Evolutionary conservation across 1,140 invertebrate genomes (phyloP), one percentile per base, ranked within the genome.

Genomic region (Pogonus chalceus): DNA sequence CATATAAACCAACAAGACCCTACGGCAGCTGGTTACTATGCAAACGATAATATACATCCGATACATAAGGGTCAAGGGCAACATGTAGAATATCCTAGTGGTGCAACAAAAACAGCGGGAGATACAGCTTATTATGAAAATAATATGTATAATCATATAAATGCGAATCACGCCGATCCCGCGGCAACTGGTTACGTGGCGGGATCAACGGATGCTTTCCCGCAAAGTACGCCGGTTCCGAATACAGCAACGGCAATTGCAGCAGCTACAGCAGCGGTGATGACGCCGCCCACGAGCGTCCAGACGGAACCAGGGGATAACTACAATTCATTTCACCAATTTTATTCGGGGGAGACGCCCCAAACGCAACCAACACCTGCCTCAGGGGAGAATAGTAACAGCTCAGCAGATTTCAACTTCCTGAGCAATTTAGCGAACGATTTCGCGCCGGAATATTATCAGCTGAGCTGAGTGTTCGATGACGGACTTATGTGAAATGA

Each of bases 391-490:
- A 90, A 90, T 69, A 90, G 85, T 59, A 91, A 91, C 65, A 90
- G 87, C 63, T 91, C 88, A 1, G 90, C 89, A 7, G 90, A 93
- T 65, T 92, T 93, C 68, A 92, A 92, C 69, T 93, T 93, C 63
- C 77, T 93, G 35, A 90, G 87, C 63, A 92, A 90, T 65, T 75
- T 93, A 60, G 88, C 89, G 51, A 92, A 90, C 69, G 90, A 92
- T 63, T 92, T 92, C 67, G 88, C 86, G 1, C 90, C 89, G 0
- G 90, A 93, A 68, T 93, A 93, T 68, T 92, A 92, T 72, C 87
- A 88, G 70, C 84, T 43, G 37, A 43, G 37, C 37, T 43, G 37
- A 43, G 37, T 43, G 37, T 43, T 43, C 18, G 37, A 43, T 18
- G 37, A 43, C 18, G 37, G 37, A 43, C 37, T 43, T n/a, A n/a